These are phyloP conservation scores for Austrolebias charrua DNA, from an alignment of 2,797 vertebrate species.

Conservation along the genomic window DNA sequence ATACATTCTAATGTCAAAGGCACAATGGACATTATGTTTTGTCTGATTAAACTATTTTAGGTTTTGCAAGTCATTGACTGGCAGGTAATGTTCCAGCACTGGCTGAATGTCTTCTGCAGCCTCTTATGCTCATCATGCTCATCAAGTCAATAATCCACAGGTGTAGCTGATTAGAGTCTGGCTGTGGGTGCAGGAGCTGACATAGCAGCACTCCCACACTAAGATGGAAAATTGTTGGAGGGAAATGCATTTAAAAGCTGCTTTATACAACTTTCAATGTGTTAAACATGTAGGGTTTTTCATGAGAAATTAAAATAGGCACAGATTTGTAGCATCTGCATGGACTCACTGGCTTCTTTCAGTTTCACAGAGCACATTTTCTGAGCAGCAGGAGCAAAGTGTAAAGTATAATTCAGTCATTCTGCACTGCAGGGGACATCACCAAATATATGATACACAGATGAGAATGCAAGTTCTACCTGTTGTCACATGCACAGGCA, in stretches of 20 bases:
- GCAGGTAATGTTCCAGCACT: no score
- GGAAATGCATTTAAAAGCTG: not conserved
- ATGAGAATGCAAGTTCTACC: conserved; percentile 31
- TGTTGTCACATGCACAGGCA: conserved; percentile 20
- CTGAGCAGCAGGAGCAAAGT: conserved; percentile 44
- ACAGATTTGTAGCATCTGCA: conserved; percentile 35
- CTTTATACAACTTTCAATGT: not conserved
- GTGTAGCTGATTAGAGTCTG: no score
- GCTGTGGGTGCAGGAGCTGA: no score
- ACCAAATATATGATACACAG: conserved; percentile 39
- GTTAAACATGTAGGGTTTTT: not conserved
- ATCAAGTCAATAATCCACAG: no score
- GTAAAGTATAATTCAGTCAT: conserved; percentile 48
- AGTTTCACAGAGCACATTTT: conserved; percentile 39
- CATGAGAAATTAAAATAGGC: conserved; percentile 18
- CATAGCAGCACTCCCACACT: not conserved
- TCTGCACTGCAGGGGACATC: conserved; percentile 33
- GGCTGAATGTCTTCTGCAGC: no score
- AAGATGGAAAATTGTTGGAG: not conserved
- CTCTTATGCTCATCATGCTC: no score
- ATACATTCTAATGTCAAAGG: no score
- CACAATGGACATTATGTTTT: no score
- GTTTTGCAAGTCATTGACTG: no score
- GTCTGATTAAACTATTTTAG: no score
- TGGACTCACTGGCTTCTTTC: conserved; percentile 28